A percentile compares a stretch with the other conserved stretches of the same genome.
phyloP scores from a whole-genome alignment of 1,140 invertebrate genomes.

The Ganaspis sp. region DNA sequence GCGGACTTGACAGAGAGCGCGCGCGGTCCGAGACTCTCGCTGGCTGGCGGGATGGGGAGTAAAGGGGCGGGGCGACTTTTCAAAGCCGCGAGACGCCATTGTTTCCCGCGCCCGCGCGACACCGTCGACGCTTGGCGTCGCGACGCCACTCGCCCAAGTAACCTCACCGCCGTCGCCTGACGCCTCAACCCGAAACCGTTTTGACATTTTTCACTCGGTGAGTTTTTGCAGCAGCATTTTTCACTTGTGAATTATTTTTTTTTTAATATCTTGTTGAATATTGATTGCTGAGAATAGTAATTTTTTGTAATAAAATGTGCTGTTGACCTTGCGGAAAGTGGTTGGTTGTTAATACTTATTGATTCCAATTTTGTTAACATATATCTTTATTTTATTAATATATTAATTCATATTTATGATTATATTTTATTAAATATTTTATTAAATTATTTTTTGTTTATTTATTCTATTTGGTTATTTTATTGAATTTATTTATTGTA shows the following conservation, averaged over 20 bases:
- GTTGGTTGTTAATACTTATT: too few species aligned
- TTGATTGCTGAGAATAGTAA: too few species aligned
- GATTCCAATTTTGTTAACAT: too few species aligned
- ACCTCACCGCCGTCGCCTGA: constrained; percentile 53
- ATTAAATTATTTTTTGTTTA: too few species aligned
- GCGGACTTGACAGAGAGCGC: constrained; percentile 34
- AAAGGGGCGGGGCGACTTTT: constrained; percentile 46
- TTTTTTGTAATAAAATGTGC: too few species aligned
- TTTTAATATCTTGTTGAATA: too few species aligned
- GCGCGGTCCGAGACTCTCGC: constrained; percentile 24
- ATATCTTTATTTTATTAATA: too few species aligned
- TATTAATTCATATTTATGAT: too few species aligned
- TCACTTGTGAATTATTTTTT: background rate
- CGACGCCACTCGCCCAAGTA: constrained; percentile 67
- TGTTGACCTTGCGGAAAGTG: too few species aligned
- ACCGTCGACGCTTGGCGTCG: constrained; percentile 55
- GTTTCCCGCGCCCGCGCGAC: constrained; percentile 60
- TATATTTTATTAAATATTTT: too few species aligned
- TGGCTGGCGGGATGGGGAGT: constrained; percentile 36
- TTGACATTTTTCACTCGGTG: background rate
- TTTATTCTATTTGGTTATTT: too few species aligned
- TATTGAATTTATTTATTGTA: too few species aligned
- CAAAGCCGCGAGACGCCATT: constrained; percentile 63
- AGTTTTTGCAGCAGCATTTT: background rate
- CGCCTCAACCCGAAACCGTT: background rate